phyloP scores from a whole-genome alignment of 2,888 invertebrate genomes.

The Ellobium chinense region DNA sequence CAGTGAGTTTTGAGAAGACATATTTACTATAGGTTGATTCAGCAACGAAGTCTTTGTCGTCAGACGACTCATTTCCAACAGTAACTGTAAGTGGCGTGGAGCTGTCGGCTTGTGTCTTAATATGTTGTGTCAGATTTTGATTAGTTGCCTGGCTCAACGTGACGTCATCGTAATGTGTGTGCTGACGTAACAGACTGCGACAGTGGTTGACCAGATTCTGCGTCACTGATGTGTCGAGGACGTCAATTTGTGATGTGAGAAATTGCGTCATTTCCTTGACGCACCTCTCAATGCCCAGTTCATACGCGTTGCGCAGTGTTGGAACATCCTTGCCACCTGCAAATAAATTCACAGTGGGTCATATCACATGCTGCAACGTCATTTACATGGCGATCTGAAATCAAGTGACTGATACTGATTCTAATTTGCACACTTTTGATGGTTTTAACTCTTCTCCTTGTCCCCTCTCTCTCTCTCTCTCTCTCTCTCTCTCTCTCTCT shows the following conservation, averaged over 20 bases:
- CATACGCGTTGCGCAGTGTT: constrained; percentile 1
- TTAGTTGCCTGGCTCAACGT: neutral
- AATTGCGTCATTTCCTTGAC: constrained; percentile 18
- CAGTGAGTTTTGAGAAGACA: neutral
- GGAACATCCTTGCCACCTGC: neutral
- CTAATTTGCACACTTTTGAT: no score
- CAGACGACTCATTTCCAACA: no score
- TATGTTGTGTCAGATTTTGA: neutral
- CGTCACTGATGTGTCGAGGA: neutral
- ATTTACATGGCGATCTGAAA: no score
- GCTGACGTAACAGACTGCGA: neutral
- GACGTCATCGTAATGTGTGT: neutral
- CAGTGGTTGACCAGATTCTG: constrained; percentile 12
- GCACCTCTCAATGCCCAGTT: constrained; percentile 1
- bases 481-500: no score
- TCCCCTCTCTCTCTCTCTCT: no score
- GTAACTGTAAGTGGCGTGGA: no score
- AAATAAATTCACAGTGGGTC: neutral
- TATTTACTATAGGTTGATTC: neutral
- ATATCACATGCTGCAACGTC: neutral
- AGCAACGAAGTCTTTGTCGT: neutral
- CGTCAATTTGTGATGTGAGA: neutral
- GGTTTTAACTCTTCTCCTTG: no score
- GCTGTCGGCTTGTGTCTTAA: neutral
- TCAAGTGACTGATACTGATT: no score